These are phyloP conservation scores for Siderastrea radians DNA, from an alignment of 92 coral and sea anemone species.

Conservation along the genomic window DNA sequence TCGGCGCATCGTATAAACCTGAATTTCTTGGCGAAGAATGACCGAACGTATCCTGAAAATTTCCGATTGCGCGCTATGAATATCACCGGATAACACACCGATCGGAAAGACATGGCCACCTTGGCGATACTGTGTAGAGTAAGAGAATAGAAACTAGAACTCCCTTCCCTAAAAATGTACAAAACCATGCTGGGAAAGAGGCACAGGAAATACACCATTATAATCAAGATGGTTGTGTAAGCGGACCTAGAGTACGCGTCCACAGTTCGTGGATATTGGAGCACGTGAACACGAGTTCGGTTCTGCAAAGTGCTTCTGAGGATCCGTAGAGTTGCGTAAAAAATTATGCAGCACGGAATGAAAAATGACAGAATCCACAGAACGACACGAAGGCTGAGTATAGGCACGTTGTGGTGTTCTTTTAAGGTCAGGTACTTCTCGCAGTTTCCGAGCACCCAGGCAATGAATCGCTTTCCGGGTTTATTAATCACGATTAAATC, in stretches of 20 bases:
- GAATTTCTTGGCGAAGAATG: constrained; percentile 42
- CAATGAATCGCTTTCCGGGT: constrained; percentile 74
- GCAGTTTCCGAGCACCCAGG: constrained; percentile 86
- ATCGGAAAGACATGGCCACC: constrained; percentile 74
- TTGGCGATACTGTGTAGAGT: constrained; percentile 56
- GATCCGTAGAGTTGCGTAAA: constrained; percentile 65
- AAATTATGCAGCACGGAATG: constrained; percentile 56
- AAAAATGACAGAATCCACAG: constrained; percentile 56
- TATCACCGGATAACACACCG: constrained; percentile 80
- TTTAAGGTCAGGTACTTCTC: constrained; percentile 58
- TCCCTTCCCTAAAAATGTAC: constrained; percentile 59
- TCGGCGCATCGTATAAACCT: constrained; percentile 10
- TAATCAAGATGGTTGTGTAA: constrained; percentile 78
- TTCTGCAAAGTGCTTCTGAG: constrained; percentile 71
- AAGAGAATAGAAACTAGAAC: constrained; percentile 35
- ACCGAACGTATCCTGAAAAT: constrained; percentile 61
- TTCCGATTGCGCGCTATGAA: constrained; percentile 80
- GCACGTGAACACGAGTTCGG: constrained; percentile 75
- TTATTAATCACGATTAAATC: constrained; percentile 56
- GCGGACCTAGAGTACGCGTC: constrained; percentile 82
- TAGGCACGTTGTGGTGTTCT: constrained; percentile 20
- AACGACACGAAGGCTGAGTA: constrained; percentile 25
- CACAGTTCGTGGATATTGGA: constrained; percentile 59
- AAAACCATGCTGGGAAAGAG: constrained; percentile 70
- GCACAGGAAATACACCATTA: constrained; percentile 80